Base-by-base conservation (phyloP, 2,113 vertebrate species). In the Macrotus californicus region DNA sequence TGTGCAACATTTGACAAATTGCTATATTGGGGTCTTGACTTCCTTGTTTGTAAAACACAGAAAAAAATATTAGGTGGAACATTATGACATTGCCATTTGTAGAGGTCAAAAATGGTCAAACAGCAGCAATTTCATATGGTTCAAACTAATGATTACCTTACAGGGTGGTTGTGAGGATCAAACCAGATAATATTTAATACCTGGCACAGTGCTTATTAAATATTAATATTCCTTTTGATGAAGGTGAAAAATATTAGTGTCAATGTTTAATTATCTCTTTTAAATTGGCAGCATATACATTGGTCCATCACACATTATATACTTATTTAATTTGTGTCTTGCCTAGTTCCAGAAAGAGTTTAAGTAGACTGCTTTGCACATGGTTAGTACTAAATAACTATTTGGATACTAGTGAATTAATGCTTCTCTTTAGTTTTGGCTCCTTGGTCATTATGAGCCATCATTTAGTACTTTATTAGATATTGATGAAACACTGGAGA, bases 71-170 rank as follows among this genome's bases (percentile, higher is more conserved):
- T 89, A 77, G 85, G 41, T 76, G 36, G 81, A 75, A 73, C n/a
- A 22, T 88, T 84, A 84, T 24, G 59, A 79, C 34, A 67, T 69
- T 69, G 79, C 79, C 77, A 64, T 85, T 85, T 86, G 43, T 48
- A 89, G 89, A 88, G 59, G 75, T 94, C 43, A 91, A 73, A 87
- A 91, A 50, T 91, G 56, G 84, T 89, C 43, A 92, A 67, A 73
- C 89, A 54, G 50, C 15, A 36, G 66, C 79, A 67, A 91, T 95
- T 93, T 95, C 54, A 59, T 43, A 26, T 88, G 69, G 64, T 19
- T 83, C 64, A 86, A 81, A 52, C 21, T 94, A 86, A 64, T 93
- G 75, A 73, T 87, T 83, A 91, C 67, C 43, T 84, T 91, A 69
- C 48, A 48, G 19, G 18, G 31, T 59, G 61, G 56, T 73, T 95